Conservation (phyloP, 2,888 invertebrate species). For the Melanchra persicariae region DNA sequence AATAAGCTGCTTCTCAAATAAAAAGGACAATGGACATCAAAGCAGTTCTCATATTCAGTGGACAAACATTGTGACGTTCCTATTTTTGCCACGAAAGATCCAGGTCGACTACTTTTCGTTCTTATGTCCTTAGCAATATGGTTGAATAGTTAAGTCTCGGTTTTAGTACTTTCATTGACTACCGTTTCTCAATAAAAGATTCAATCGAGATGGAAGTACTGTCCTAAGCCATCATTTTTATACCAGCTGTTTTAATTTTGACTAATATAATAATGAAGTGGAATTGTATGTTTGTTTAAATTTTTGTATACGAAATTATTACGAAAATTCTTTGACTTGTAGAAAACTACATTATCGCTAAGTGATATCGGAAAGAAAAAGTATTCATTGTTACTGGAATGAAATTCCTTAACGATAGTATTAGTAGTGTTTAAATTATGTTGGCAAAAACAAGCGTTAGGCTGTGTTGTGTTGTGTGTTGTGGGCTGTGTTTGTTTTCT, state of each 20-base stretch:
- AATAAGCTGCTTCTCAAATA: background rate
- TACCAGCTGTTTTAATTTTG: background rate
- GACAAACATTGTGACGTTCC: background rate
- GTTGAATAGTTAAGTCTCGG: background rate
- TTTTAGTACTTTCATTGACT: background rate
- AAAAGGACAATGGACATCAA: slow-evolving; percentile 6
- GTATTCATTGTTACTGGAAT: too few species aligned
- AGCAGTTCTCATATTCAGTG: background rate
- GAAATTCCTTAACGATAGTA: too few species aligned
- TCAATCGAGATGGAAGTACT: background rate
- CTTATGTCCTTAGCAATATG: background rate
- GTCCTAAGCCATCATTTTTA: slow-evolving; percentile 8
- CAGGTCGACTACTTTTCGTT: background rate
- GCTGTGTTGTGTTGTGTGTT: too few species aligned
- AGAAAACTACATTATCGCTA: too few species aligned
- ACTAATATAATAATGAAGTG: background rate
- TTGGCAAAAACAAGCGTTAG: too few species aligned
- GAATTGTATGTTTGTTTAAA: background rate
- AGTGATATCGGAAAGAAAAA: too few species aligned
- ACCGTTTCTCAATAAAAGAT: background rate
- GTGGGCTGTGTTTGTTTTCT: too few species aligned
- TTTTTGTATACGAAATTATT: too few species aligned
- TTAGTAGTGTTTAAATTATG: too few species aligned
- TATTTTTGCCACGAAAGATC: too few species aligned
- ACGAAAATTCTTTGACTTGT: background rate